Conservation (phyloP, 2,113 vertebrate species). For the Lonchura striata region DNA sequence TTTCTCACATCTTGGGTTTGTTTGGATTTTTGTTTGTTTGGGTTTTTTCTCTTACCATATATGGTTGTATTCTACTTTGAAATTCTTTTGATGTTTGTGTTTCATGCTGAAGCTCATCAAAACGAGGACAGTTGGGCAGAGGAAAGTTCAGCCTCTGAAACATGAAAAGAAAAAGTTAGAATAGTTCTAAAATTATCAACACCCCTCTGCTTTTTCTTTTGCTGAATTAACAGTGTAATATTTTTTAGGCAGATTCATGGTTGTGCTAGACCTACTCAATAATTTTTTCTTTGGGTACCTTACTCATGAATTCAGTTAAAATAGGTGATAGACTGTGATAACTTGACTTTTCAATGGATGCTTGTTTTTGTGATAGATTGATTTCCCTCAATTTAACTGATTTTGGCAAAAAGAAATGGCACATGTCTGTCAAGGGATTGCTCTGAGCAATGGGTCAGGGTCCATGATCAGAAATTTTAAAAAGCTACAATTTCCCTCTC, state of each 20-base stretch:
- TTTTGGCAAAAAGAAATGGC: background rate
- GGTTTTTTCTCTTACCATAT: conserved; percentile 64
- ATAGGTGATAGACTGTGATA: background rate
- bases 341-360: background rate
- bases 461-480: background rate
- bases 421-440: background rate
- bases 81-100: conserved; percentile 66
- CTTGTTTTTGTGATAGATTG: background rate
- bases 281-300: background rate
- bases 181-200: background rate
- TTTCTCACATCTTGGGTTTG: background rate
- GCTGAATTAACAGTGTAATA: background rate
- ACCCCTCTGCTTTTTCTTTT: background rate
- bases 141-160: conserved; percentile 73
- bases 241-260: background rate
- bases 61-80: conserved; percentile 52
- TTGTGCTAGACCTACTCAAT: background rate
- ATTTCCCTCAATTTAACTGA: background rate
- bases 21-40: background rate
- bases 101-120: conserved; percentile 66
- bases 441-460: background rate
- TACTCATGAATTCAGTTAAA: background rate
- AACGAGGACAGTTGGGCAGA: conserved; percentile 65
- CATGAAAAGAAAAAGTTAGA: background rate
- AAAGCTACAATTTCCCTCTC: background rate